Evolutionary conservation across 2,888 invertebrate species (phyloP).

Genomic region (Physocephala rufipes): DNA sequence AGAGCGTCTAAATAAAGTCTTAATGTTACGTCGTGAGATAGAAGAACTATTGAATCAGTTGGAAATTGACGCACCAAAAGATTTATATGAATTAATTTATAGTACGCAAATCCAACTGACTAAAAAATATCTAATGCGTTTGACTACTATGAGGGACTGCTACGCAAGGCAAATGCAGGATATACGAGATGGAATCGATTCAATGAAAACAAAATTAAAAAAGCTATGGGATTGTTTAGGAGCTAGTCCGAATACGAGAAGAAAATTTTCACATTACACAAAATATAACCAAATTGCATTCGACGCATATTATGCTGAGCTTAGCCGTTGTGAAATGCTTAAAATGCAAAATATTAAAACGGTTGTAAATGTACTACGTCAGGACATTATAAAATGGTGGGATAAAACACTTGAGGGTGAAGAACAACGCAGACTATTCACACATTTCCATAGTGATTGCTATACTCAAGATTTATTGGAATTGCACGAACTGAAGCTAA

Average conservation of each 20-base stretch:
- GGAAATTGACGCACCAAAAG: slow-evolving; percentile 54
- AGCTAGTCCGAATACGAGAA: slow-evolving; percentile 71
- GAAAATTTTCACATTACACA: slow-evolving; percentile 69
- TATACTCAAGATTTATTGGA: slow-evolving; percentile 83
- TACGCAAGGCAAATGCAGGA: slow-evolving; percentile 70
- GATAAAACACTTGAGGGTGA: slow-evolving; percentile 77
- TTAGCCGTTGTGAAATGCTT: slow-evolving; percentile 77
- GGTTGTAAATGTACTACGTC: slow-evolving; percentile 69
- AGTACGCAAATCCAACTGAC: slow-evolving; percentile 70
- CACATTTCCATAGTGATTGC: slow-evolving; percentile 73
- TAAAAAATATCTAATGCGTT: slow-evolving; percentile 71
- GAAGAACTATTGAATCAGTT: slow-evolving; percentile 61
- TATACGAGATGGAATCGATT: slow-evolving; percentile 69
- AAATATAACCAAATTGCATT: slow-evolving; percentile 57
- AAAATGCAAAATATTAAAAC: slow-evolving; percentile 80
- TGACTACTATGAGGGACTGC: slow-evolving; percentile 70
- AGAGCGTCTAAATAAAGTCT: slow-evolving; percentile 65
- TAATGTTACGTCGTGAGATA: slow-evolving; percentile 62
- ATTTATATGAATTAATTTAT: slow-evolving; percentile 62
- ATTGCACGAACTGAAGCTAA: slow-evolving; percentile 80
- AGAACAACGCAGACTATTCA: slow-evolving; percentile 71
- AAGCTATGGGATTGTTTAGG: slow-evolving; percentile 81
- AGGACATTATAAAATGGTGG: slow-evolving; percentile 80
- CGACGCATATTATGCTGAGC: slow-evolving; percentile 70
- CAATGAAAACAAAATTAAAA: slow-evolving; percentile 72